Percentiles rank a stretch among this genome's conserved stretches.
Conservation (phyloP, 2,888 invertebrate genomes). For the Chrysomela aeneicollis region DNA sequence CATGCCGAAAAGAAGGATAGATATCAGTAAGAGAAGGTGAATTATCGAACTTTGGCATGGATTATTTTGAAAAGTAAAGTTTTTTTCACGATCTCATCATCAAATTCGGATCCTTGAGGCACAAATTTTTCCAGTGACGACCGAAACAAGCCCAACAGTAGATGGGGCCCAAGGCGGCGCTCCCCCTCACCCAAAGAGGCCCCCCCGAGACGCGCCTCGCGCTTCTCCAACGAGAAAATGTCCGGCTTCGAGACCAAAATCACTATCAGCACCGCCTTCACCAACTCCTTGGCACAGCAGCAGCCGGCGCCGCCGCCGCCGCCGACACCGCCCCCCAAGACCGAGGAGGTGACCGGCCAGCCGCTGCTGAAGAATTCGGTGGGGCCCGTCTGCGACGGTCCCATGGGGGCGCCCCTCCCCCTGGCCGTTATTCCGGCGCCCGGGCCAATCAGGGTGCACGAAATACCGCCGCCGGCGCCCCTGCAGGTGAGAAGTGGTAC, state of each 20-base stretch:
- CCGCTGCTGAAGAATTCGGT: slow-evolving; percentile 47
- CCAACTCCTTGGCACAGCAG: slow-evolving; percentile 39
- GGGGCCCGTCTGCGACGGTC: background rate
- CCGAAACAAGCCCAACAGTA: slow-evolving; percentile 43
- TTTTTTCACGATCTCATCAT: no score
- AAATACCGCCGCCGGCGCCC: slow-evolving; percentile 62
- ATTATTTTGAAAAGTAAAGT: no score
- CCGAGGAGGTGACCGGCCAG: slow-evolving; percentile 56
- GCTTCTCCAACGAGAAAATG: slow-evolving; percentile 56
- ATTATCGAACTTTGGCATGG: no score
- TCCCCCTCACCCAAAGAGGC: slow-evolving; percentile 53
- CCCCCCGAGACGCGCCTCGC: slow-evolving; percentile 50
- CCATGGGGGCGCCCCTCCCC: slow-evolving; percentile 27
- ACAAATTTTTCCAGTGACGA: slow-evolving; percentile 53
- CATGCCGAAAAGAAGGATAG: no score
- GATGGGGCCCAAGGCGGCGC: slow-evolving; percentile 52
- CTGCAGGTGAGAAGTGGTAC: no score
- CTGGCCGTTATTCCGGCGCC: slow-evolving; percentile 60
- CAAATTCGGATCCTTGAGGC: no score
- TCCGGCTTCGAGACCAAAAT: slow-evolving; percentile 56
- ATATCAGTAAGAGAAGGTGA: no score
- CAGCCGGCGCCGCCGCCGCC: slow-evolving; percentile 28
- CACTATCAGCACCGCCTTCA: slow-evolving; percentile 55
- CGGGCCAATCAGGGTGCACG: slow-evolving; percentile 61
- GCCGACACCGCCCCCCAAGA: slow-evolving; percentile 43